A percentile compares a stretch with the other conserved stretches of the same genome.
Conservation (phyloP, 2,113 vertebrate genomes). For the Cardinalis cardinalis region DNA sequence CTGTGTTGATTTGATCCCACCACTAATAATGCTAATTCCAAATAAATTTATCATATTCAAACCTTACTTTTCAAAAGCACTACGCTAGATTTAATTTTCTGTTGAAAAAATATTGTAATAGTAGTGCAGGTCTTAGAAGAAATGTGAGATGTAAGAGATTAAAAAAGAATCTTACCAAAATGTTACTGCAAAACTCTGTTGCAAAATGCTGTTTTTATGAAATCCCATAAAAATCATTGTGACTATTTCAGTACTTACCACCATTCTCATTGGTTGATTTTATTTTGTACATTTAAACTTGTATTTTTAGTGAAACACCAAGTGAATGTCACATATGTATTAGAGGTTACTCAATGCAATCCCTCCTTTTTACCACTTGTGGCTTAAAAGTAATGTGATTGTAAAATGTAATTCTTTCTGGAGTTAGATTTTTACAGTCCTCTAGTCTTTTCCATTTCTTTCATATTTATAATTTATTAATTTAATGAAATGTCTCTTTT, state of each 20-base stretch:
- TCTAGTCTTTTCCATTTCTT: slow-evolving; percentile 12
- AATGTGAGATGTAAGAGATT: background rate
- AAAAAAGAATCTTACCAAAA: background rate
- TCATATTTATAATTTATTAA: slow-evolving; percentile 27
- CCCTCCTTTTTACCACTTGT: background rate
- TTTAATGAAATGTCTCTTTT: background rate
- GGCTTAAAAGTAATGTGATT: background rate
- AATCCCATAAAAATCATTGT: background rate
- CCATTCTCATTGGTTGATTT: background rate
- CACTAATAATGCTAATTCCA: background rate
- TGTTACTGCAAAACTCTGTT: background rate
- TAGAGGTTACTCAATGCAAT: background rate
- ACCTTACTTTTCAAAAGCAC: background rate
- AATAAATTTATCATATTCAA: background rate
- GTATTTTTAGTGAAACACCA: background rate
- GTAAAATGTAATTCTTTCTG: background rate
- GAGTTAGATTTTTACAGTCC: background rate
- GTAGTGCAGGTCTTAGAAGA: background rate
- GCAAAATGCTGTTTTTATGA: background rate
- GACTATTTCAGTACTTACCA: background rate
- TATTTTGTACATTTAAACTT: background rate
- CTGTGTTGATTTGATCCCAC: background rate
- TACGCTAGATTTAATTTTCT: background rate
- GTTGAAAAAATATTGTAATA: background rate
- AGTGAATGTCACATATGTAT: background rate